Percentiles rank a stretch among this genome's conserved stretches.
Evolutionary conservation across 2,888 invertebrate genomes (phyloP).

Genomic region (Gastracanthus pulcherrimus): DNA sequence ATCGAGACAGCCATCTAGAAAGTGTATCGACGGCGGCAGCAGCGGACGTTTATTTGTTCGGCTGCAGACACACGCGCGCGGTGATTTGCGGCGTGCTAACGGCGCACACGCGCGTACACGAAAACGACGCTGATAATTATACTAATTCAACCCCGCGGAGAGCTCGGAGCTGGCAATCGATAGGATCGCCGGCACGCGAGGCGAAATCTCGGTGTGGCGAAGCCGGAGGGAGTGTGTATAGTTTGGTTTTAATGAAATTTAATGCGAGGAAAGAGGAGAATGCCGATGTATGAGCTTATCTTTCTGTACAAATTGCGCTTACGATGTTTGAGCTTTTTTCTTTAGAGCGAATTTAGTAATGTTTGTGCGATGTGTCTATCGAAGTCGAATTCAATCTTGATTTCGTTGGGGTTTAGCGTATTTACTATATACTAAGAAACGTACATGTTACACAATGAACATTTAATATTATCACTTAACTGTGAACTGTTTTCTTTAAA

Average conservation of each 20-base stretch:
- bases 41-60: conserved; percentile 6
- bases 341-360: not conserved
- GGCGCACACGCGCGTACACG: conserved; percentile 1
- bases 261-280: not conserved
- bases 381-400: not conserved
- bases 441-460: too few relatives aligned
- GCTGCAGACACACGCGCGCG: not conserved
- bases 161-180: conserved; percentile 39
- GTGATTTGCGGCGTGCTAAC: conserved; percentile 7
- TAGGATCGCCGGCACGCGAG: conserved; percentile 8
- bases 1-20: conserved; percentile 26
- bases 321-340: not conserved
- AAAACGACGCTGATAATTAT: conserved; percentile 27
- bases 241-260: conserved; percentile 15
- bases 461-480: too few relatives aligned
- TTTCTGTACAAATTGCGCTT: not conserved
- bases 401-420: not conserved
- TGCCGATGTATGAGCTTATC: not conserved
- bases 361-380: not conserved
- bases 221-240: not conserved
- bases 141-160: conserved; percentile 28
- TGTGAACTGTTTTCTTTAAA: too few relatives aligned
- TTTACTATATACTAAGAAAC: too few relatives aligned
- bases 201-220: not conserved
- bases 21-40: not conserved